Base-by-base conservation (phyloP, 2,888 invertebrate species). In the Elegia similella region DNA sequence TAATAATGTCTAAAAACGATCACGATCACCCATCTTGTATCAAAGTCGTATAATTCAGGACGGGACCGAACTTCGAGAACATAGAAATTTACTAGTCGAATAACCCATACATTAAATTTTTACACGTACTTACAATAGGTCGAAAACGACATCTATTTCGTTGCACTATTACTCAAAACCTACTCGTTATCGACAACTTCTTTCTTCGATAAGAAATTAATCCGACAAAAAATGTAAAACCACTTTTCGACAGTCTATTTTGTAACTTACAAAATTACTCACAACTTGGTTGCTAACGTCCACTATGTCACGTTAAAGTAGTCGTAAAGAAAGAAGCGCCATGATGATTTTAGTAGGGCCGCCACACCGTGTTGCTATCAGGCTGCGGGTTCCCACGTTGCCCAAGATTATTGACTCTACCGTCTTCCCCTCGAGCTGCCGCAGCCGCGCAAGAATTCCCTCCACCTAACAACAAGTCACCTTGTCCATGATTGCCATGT, bases 291-390 rank as follows among this genome's bases (percentile, higher is more conserved):
- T 50, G 17, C 50, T 57, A 52, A 53, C 53, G 34, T 59, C 53
- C 57, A 57, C 53, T 52, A 59, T 58, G 44, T 62, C 66, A 66
- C 59, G 68, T 58, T 52, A 55, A 60, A 62, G 61, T 60, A 42
- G 62, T 62, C 62, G 66, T 62, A 67, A 69, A 73, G 72, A 75
- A 73, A 71, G 67, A 74, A 74, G 66, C 62, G 67, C 75, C 73
- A 70, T 65, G 64, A 61, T 64, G 67, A 56, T 69, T 80, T 90
- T 92, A 95, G 91, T 95, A 95, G 67, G 95, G 95, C 84, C 95
- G 91, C 95, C 95, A 96, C 55, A 95, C 95, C 47, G 95, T 95
- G 76, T 95, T 94, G 66, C 93, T 92, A 62, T 93, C 93, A 60
- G 93, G 93, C 66, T 93, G 93, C 15, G 92, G 93, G 64, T 93